Conservation (phyloP, 2,888 invertebrate species). For the Lasioglossum figueresi region DNA sequence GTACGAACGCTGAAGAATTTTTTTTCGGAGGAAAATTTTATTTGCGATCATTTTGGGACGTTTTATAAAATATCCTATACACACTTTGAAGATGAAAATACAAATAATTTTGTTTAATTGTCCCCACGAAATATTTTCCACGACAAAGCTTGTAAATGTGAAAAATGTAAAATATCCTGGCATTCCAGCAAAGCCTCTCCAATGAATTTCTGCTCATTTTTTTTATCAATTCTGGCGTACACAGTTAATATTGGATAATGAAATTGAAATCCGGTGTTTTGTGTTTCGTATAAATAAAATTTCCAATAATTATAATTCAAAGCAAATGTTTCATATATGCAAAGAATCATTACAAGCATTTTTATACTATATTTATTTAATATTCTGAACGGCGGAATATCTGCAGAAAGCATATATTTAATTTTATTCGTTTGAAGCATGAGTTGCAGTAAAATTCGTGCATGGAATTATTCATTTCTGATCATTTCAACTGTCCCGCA, state of each 20-base stretch:
- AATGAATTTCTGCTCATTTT: not conserved
- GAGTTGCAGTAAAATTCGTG: not conserved
- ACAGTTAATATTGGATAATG: not conserved
- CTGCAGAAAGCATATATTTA: not conserved
- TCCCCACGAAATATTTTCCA: not conserved
- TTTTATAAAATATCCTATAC: not conserved
- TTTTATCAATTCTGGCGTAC: not conserved
- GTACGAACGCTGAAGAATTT: not conserved
- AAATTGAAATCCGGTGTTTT: not conserved
- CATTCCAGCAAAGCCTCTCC: not conserved
- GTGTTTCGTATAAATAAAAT: not conserved
- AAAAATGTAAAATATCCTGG: not conserved
- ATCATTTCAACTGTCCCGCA: not conserved
- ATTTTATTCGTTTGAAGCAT: not conserved
- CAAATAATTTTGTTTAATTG: no score
- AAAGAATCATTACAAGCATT: not conserved
- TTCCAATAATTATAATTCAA: slow-evolving; percentile 12
- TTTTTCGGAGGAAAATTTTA: not conserved
- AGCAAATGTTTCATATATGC: not conserved
- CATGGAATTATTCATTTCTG: not conserved
- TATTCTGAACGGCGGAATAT: not conserved
- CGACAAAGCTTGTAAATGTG: no score
- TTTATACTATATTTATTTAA: not conserved
- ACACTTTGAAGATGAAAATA: not conserved
- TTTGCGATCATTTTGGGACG: not conserved